Evolutionary conservation across 2,797 vertebrate species (phyloP), one percentile per base, ranked within the genome.

Genomic region (Thaleichthys pacificus): DNA sequence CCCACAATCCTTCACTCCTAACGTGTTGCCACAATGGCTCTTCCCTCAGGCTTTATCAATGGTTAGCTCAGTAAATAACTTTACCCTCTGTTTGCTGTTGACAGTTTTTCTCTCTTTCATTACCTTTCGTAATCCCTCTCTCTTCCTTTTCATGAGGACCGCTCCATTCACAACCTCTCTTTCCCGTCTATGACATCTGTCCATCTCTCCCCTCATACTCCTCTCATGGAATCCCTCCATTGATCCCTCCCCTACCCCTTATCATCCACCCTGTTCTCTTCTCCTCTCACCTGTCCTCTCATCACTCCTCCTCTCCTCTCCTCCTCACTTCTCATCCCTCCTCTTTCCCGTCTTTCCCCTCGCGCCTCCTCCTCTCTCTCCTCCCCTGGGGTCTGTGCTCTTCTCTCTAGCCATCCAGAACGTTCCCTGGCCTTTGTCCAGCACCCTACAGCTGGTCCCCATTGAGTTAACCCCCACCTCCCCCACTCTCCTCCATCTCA

Each of bases 381-480:
- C 32, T 35, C 32, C 32, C 82, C 83, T 78, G 85, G 84, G 80
- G 81, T 74, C 84, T 74, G 76, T 86, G 38, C 22, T 80, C 78
- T 76, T 78, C 71, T 54, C 68, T 83, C 71, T 70, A 79, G 84
- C 82, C 85, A 81, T 74, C 80, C 72, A 70, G 84, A 89, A 85
- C 76, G 67, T 85, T 89, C 80, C 78, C 80, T 89, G 82, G 88
- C 81, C 84, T 73, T 75, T 84, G 63, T 80, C 80, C 85, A 85
- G 83, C 76, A 84, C 85, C 85, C 86, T 86, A 82, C 88, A 90
- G 89, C 86, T 91, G 89, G 84, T 89, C 86, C 77, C 84, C 82
- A 90, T 89, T 89, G 76, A 87, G 71, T 80, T 78, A 77, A 80
- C 83, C 79, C 85, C 79, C 67, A 65, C 79, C 75, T 75, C 80